Conservation (phyloP, 2,113 vertebrate genomes). For the Oreocharis arfaki region DNA sequence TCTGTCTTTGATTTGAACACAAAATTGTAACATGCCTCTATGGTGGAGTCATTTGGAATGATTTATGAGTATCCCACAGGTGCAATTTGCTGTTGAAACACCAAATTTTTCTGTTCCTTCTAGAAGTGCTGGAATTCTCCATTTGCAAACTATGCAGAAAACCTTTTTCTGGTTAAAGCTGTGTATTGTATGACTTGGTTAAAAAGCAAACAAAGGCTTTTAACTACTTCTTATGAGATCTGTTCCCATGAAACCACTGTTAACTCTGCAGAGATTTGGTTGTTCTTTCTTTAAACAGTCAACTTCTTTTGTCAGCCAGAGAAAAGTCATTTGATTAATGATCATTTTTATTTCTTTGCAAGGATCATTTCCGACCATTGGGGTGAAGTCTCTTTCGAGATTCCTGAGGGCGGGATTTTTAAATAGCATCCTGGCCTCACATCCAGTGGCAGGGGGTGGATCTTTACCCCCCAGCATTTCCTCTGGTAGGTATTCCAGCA, state of each 20-base stretch:
- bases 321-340: constrained; percentile 56
- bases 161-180: not conserved
- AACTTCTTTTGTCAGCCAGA: constrained; percentile 27
- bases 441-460: constrained; percentile 73
- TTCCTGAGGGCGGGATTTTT: constrained; percentile 79
- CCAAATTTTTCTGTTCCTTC: not conserved
- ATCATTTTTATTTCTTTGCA: constrained; percentile 73
- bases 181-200: not conserved
- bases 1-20: not conserved
- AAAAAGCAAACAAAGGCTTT: not conserved
- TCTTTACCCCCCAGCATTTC: constrained; percentile 77
- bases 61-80: not conserved
- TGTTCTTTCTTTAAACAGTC: constrained; percentile 40
- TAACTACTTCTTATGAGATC: not conserved
- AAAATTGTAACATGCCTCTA: not conserved
- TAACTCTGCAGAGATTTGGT: not conserved
- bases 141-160: not conserved
- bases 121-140: not conserved
- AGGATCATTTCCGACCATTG: constrained; percentile 79
- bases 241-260: not conserved
- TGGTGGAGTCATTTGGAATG: not conserved
- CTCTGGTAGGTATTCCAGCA: constrained; percentile 76
- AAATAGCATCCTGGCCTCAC: constrained; percentile 74
- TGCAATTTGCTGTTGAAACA: not conserved
- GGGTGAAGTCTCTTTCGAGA: constrained; percentile 77